Conservation (phyloP, 2,797 vertebrate species). For the Semaprochilodus insignis region DNA sequence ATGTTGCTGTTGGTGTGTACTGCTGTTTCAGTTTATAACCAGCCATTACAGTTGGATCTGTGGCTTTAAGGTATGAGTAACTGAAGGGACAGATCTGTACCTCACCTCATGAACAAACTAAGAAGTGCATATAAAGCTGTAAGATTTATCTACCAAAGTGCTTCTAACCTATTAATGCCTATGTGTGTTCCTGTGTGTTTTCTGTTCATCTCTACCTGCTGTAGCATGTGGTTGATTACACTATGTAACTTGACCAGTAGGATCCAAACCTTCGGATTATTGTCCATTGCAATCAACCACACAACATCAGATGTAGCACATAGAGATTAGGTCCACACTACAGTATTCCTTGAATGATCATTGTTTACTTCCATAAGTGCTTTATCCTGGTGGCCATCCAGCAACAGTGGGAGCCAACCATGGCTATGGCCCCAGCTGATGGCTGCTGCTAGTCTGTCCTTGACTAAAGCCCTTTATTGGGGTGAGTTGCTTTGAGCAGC, state of each 20-base stretch:
- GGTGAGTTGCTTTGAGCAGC: not conserved
- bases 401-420: not conserved
- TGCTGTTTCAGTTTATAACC: too few species aligned
- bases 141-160: not conserved
- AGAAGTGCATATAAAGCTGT: not conserved
- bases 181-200: not conserved
- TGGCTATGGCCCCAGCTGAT: too few species aligned
- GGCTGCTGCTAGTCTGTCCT: too few species aligned
- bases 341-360: too few species aligned
- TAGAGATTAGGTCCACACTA: not conserved
- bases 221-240: not conserved
- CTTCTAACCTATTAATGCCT: not conserved
- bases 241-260: too few species aligned
- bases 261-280: not conserved
- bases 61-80: slow-evolving; percentile 1
- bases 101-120: not conserved
- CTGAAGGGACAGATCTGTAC: not conserved
- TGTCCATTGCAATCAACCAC: not conserved
- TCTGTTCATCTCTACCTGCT: not conserved
- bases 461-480: not conserved
- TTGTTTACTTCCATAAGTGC: slow-evolving; percentile 6
- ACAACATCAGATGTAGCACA: not conserved
- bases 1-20: not conserved
- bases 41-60: not conserved
- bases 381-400: not conserved